Base-by-base conservation (phyloP, 2,113 vertebrate species). In the Lamprotornis superbus region DNA sequence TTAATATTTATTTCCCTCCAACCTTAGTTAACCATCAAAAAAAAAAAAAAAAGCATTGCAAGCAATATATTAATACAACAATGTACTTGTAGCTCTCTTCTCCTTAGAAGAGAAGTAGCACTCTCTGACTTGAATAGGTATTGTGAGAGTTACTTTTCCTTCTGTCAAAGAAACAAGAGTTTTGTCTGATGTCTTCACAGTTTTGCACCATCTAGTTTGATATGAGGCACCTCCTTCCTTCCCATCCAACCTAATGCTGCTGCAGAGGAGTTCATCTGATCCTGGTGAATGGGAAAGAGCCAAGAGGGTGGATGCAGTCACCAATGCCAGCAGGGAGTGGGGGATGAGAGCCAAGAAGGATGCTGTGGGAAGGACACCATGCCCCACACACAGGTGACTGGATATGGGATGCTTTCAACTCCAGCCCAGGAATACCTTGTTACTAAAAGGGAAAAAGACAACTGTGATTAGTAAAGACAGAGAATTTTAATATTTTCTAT, bases 301-400 rank as follows among this genome's bases (percentile, higher is more conserved):
- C 2, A 2, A 24, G 25, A 76, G 23, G 9, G 9, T 39, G 44
- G 55, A 50, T 42, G 30, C 25, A 52, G 35, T 12, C 42, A n/a
- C 19, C 55, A 55, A 0, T 3, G 4, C 7, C 1, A 11, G 15
- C 20, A 50, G 18, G 44, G 55, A 81, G 3, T 56, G 18, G 2
- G 4, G 50, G 7, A 31, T 64, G 23, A 33, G 18, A 82, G 61
- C 25, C 42, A 78, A 60, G 35, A 49, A 74, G 31, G 42, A 42
- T 19, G 15, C 37, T 52, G 30, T 50, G n/a, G n/a, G 21, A 68
- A 73, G 37, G 74, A 61, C 49, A 68, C 23, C 2, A 3, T 50
- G 35, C 7, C 44, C 63, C 3, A 3, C 15, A 17, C 10, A 27
- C 25, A 20, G 23, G 15, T 83, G 53, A 19, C 40, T n/a, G 40